These are phyloP conservation scores for Buathra laborator DNA, from an alignment of 2,888 invertebrate species.

Conservation along the genomic window DNA sequence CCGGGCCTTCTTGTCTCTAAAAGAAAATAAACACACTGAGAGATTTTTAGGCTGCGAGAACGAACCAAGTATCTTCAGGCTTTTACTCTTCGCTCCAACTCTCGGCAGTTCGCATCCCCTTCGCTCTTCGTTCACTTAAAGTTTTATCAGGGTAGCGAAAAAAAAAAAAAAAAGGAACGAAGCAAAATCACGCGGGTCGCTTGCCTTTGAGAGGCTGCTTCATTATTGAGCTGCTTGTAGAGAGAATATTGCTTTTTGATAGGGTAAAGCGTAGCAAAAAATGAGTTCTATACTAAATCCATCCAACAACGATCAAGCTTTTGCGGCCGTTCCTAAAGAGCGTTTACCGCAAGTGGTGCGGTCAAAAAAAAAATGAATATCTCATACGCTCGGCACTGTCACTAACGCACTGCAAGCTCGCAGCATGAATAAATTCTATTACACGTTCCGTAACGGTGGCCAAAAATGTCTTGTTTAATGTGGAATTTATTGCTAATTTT, in stretches of 20 bases:
- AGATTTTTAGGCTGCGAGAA: slow-evolving; percentile 42
- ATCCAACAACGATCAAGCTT: neutral
- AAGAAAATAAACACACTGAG: slow-evolving; percentile 46
- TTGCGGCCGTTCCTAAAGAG: slow-evolving; percentile 15
- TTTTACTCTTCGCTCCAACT: slow-evolving; percentile 27
- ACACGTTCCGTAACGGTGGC: neutral
- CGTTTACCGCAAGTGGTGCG: neutral
- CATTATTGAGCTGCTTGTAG: slow-evolving; percentile 43
- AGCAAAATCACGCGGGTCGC: slow-evolving; percentile 19
- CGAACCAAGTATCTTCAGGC: neutral
- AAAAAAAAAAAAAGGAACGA: slow-evolving; percentile 26
- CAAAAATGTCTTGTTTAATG: slow-evolving; percentile 6
- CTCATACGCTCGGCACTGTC: neutral
- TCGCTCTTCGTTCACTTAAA: slow-evolving; percentile 37
- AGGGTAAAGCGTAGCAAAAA: slow-evolving; percentile 15
- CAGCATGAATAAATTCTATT: neutral
- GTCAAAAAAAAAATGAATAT: neutral
- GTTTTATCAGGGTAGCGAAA: slow-evolving; percentile 46
- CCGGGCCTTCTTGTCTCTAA: slow-evolving; percentile 8
- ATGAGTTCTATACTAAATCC: neutral
- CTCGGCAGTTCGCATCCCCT: slow-evolving; percentile 25
- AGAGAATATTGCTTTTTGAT: slow-evolving; percentile 50
- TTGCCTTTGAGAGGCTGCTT: slow-evolving; percentile 46
- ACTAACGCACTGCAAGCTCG: neutral
- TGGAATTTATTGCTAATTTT: slow-evolving; percentile 3